These are phyloP conservation scores for Tragelaphus strepsiceros DNA, from an alignment of 2,113 vertebrate genomes.

Conservation along the genomic window DNA sequence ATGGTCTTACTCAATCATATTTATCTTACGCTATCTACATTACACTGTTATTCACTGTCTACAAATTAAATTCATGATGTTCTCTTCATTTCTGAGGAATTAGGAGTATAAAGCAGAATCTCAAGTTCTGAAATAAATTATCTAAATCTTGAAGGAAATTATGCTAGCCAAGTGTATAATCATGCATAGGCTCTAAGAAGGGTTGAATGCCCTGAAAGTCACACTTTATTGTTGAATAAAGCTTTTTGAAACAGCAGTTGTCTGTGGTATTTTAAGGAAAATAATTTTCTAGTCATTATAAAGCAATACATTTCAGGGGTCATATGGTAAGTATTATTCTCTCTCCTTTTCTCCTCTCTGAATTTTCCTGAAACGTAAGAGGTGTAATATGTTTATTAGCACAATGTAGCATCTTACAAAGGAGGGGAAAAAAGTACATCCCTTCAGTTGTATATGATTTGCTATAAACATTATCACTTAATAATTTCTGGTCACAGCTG, in stretches of 20 bases:
- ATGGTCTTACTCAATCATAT: background rate
- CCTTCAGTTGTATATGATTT: background rate
- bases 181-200: background rate
- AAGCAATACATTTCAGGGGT: background rate
- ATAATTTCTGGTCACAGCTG: background rate
- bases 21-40: background rate
- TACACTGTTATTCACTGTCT: background rate
- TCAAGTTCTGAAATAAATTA: conserved; percentile 48
- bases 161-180: background rate
- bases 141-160: conserved; percentile 40
- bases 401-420: background rate
- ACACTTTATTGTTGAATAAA: conserved; percentile 24
- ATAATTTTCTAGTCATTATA: conserved; percentile 24
- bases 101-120: background rate
- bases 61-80: background rate
- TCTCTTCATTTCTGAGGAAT: background rate
- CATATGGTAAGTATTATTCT: background rate
- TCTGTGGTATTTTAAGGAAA: background rate
- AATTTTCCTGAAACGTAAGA: background rate
- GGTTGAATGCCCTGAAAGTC: background rate
- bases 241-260: background rate
- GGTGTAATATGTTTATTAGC: background rate
- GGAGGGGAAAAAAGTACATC: background rate
- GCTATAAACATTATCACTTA: background rate
- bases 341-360: background rate